phyloP scores from a whole-genome alignment of 2,113 vertebrate genomes.

The Oncorhynchus masou region DNA sequence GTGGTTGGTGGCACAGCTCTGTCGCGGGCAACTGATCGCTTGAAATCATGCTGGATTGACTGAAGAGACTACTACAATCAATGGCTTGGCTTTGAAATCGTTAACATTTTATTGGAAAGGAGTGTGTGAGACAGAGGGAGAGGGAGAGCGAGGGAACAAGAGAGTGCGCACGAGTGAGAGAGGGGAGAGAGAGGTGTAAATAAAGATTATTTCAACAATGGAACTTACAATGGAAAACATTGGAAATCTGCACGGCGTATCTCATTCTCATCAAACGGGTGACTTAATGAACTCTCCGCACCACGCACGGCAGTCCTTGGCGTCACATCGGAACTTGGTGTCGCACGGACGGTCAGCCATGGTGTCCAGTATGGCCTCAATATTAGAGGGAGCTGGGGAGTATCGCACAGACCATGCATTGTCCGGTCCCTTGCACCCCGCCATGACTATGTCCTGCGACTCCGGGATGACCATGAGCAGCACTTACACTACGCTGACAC shows the following conservation, averaged over 20 bases:
- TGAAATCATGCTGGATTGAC: slow-evolving; percentile 79
- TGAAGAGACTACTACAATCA: slow-evolving; percentile 72
- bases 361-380: slow-evolving; percentile 89
- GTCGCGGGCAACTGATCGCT: slow-evolving; percentile 58
- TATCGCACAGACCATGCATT: slow-evolving; percentile 89
- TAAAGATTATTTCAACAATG: slow-evolving; percentile 79
- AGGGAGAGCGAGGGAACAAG: slow-evolving; percentile 58
- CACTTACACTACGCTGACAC: slow-evolving; percentile 95
- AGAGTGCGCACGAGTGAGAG: slow-evolving; percentile 48
- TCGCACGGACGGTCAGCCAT: slow-evolving; percentile 87
- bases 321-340: slow-evolving; percentile 88
- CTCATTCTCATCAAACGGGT: slow-evolving; percentile 85
- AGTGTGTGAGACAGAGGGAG: slow-evolving; percentile 61
- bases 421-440: slow-evolving; percentile 87
- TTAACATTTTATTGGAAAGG: slow-evolving; percentile 78
- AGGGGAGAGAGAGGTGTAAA: slow-evolving; percentile 64
- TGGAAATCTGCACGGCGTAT: slow-evolving; percentile 87
- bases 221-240: slow-evolving; percentile 97
- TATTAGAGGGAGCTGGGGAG: slow-evolving; percentile 87
- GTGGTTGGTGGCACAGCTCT: slow-evolving; percentile 48
- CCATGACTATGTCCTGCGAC: slow-evolving; percentile 97
- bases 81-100: slow-evolving; percentile 80
- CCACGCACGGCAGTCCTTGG: slow-evolving; percentile 82
- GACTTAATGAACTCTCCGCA: slow-evolving; percentile 91
- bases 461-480: slow-evolving; percentile 90